Conservation (phyloP, 2,797 vertebrate species). For the Sebastes nivosus region DNA sequence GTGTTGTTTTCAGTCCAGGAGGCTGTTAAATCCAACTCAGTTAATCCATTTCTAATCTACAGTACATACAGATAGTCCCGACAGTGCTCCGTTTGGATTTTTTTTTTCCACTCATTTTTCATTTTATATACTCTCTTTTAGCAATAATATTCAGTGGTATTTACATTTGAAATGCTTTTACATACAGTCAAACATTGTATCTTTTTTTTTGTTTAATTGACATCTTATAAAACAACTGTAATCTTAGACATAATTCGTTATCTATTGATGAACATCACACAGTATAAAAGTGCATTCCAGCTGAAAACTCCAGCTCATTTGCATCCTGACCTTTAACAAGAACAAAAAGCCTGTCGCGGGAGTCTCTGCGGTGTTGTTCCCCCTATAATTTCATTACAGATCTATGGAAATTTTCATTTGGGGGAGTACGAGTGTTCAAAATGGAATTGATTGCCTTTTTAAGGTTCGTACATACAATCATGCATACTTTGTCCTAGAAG, state of each 20-base stretch:
- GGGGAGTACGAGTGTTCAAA: conserved; percentile 44
- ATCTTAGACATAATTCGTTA: conserved; percentile 68
- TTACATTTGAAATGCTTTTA: conserved; percentile 80
- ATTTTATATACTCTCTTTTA: conserved; percentile 75
- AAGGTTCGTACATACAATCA: conserved; percentile 21
- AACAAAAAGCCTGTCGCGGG: conserved; percentile 26
- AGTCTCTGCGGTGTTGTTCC: conserved; percentile 30
- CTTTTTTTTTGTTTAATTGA: conserved; percentile 62
- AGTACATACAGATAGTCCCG: conserved; percentile 64
- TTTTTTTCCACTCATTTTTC: conserved; percentile 14
- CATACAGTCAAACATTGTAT: conserved; percentile 76
- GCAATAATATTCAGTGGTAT: conserved; percentile 82
- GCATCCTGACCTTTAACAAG: conserved; percentile 61
- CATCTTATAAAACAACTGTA: conserved; percentile 78
- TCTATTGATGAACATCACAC: conserved; percentile 78
- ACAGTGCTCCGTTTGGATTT: conserved; percentile 64
- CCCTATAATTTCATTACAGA: conserved; percentile 14
- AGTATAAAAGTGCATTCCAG: conserved; percentile 83
- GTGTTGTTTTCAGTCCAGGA: conserved; percentile 47
- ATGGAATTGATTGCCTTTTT: conserved; percentile 43
- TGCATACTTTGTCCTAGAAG: conserved; percentile 56
- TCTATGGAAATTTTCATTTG: conserved; percentile 40
- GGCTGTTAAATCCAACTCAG: conserved; percentile 49
- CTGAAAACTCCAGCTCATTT: conserved; percentile 69
- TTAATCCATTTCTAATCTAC: conserved; percentile 66